These are phyloP conservation scores for Melanargia galathea DNA, from an alignment of 2,888 invertebrate species.

Conservation along the genomic window DNA sequence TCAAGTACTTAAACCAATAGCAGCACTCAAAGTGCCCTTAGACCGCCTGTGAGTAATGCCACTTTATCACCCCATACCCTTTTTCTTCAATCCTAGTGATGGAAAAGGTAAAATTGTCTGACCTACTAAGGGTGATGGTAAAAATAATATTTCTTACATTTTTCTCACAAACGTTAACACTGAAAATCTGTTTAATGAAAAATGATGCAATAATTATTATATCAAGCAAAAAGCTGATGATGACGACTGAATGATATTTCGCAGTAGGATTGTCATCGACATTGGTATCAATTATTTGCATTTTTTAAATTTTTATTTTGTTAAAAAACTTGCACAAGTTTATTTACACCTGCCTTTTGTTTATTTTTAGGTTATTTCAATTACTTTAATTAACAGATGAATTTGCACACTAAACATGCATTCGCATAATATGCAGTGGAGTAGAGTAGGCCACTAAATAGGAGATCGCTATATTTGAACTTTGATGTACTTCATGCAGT, in stretches of 20 bases:
- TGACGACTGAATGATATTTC: too few relatives aligned
- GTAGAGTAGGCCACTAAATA: conserved; percentile 6
- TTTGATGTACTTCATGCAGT: conserved; percentile 10
- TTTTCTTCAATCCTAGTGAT: neutral
- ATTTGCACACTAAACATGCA: neutral
- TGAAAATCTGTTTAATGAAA: too few relatives aligned
- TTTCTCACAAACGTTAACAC: neutral
- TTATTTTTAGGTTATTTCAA: neutral
- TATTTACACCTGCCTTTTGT: conserved; percentile 11
- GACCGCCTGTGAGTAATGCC: neutral
- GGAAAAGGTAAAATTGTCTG: neutral
- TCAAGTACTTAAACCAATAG: neutral
- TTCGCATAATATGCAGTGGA: neutral
- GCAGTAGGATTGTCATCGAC: neutral
- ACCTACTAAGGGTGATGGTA: neutral
- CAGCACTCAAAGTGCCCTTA: neutral
- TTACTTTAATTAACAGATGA: conserved; percentile 1
- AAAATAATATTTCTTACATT: neutral
- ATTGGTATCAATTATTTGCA: neutral
- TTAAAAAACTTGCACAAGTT: neutral
- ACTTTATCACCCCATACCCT: neutral
- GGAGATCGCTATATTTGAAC: neutral
- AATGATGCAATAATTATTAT: too few relatives aligned
- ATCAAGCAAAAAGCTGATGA: too few relatives aligned
- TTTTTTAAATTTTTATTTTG: neutral